Conservation (phyloP, 2,888 invertebrate genomes). For the Ormyrus rosae region DNA sequence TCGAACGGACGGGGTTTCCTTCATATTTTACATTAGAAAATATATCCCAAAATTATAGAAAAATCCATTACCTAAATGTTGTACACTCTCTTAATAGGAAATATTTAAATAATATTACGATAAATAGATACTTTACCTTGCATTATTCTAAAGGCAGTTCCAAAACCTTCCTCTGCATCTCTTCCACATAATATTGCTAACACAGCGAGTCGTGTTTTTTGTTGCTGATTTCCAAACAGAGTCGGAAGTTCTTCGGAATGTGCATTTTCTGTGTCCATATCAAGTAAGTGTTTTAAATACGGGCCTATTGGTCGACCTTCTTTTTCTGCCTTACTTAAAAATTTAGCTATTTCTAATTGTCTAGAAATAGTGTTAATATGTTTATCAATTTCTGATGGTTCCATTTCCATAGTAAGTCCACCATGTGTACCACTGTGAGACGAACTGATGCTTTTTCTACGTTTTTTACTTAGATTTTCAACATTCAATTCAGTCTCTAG, state of each 20-base stretch:
- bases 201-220: slow-evolving; percentile 84
- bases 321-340: slow-evolving; percentile 81
- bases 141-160: slow-evolving; percentile 79
- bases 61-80: too few relatives aligned
- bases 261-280: slow-evolving; percentile 64
- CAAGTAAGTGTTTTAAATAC: slow-evolving; percentile 66
- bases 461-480: slow-evolving; percentile 62
- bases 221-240: slow-evolving; percentile 83
- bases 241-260: slow-evolving; percentile 78
- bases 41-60: slow-evolving; percentile 21
- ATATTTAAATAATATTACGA: too few relatives aligned
- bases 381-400: slow-evolving; percentile 84
- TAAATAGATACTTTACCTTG: slow-evolving; percentile 76
- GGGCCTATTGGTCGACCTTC: slow-evolving; percentile 71
- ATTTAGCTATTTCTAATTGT: slow-evolving; percentile 89
- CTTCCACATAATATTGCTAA: slow-evolving; percentile 82
- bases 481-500: slow-evolving; percentile 79
- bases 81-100: too few relatives aligned
- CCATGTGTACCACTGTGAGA: slow-evolving; percentile 56
- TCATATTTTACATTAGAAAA: neutral
- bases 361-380: slow-evolving; percentile 87
- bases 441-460: slow-evolving; percentile 64
- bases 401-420: slow-evolving; percentile 82
- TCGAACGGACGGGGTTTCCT: too few relatives aligned
- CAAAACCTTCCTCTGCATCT: slow-evolving; percentile 84